Percentiles rank a stretch among this genome's conserved stretches.
These are phyloP conservation scores for Mya arenaria DNA, from an alignment of 1,140 invertebrate genomes.

Conservation along the genomic window DNA sequence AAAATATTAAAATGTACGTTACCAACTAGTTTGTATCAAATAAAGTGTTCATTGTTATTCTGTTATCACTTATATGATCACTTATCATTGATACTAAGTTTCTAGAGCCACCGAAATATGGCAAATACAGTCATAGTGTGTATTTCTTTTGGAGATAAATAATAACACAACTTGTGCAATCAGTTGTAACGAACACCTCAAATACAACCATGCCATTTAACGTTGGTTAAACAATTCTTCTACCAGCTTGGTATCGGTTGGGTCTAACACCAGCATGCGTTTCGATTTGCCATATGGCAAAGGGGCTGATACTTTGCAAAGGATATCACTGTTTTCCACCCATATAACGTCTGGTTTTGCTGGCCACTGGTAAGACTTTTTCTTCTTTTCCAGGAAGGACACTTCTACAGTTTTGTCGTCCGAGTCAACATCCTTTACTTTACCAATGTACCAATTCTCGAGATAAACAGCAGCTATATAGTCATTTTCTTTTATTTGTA, in stretches of 20 bases:
- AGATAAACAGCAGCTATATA: conserved; percentile 13
- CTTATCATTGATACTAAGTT: too few relatives aligned
- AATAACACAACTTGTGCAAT: too few relatives aligned
- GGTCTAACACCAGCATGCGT: background rate
- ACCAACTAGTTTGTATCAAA: too few relatives aligned
- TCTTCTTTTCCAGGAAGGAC: conserved; percentile 7
- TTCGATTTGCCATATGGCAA: background rate
- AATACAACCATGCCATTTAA: too few relatives aligned
- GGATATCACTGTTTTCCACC: background rate
- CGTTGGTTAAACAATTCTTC: conserved; percentile 13
- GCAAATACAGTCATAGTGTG: too few relatives aligned
- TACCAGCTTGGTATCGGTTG: background rate
- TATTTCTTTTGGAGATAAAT: too few relatives aligned
- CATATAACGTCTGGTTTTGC: conserved; percentile 1
- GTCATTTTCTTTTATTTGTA: background rate
- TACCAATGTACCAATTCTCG: conserved; percentile 26
- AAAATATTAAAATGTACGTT: too few relatives aligned
- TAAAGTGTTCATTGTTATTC: too few relatives aligned
- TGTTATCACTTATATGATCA: too few relatives aligned
- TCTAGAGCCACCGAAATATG: too few relatives aligned
- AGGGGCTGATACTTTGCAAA: conserved; percentile 9
- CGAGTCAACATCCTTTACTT: background rate
- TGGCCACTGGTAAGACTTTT: conserved; percentile 21
- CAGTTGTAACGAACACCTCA: too few relatives aligned
- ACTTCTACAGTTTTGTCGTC: conserved; percentile 12